phyloP scores from a whole-genome alignment of 2,113 vertebrate species.

The Callospermophilus lateralis region DNA sequence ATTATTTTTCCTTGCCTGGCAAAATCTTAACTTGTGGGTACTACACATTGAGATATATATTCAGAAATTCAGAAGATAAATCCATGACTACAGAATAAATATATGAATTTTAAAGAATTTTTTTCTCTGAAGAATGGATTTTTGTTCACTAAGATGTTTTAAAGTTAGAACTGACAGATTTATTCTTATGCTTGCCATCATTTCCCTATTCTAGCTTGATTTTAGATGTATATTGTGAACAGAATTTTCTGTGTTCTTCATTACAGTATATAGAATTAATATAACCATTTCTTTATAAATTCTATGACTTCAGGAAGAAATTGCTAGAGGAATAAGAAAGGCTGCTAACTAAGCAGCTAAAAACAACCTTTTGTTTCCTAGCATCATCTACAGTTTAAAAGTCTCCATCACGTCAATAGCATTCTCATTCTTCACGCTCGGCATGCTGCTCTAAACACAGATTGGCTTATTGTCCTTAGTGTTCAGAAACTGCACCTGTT shows the following conservation, averaged over 20 bases:
- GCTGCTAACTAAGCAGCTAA: conserved; percentile 12
- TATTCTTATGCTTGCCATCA: background rate
- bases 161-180: background rate
- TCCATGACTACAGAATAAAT: background rate
- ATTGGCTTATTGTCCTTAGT: conserved; percentile 20
- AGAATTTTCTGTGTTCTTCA: background rate
- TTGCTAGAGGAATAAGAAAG: background rate
- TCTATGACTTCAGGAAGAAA: background rate
- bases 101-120: background rate
- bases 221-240: background rate
- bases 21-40: background rate
- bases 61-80: background rate
- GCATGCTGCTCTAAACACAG: background rate
- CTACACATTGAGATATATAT: background rate
- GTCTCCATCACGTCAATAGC: background rate
- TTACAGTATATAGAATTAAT: background rate
- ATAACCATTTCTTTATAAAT: background rate
- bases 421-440: background rate
- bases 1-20: background rate
- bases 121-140: background rate
- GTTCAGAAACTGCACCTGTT: conserved; percentile 61
- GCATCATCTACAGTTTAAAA: conserved; percentile 43
- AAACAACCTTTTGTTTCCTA: conserved; percentile 50
- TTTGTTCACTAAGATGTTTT: background rate
- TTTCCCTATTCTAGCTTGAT: background rate